Percentiles rank a stretch among this genome's conserved stretches.
Conservation (phyloP, 2,113 vertebrate species). For the Butastur rufipennis region DNA sequence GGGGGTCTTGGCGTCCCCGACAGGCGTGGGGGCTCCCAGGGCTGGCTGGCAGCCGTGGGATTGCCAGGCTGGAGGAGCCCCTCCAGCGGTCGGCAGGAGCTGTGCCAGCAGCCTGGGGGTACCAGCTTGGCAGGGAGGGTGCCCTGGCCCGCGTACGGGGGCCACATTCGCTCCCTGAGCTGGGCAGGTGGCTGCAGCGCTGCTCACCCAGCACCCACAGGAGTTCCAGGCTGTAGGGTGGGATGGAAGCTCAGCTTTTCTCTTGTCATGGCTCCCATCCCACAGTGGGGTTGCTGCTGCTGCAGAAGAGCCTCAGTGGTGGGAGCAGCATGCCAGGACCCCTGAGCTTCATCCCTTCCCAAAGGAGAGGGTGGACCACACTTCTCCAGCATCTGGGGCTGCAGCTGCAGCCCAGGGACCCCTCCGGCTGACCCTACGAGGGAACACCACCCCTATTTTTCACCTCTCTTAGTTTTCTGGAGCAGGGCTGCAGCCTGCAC, state of each 20-base stretch:
- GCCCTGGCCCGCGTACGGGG: rapidly evolving
- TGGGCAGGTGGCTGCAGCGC: not conserved
- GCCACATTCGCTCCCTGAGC: too few species aligned
- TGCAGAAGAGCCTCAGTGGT: not conserved
- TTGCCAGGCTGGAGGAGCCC: not conserved
- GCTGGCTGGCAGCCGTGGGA: not conserved
- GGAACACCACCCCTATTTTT: not conserved
- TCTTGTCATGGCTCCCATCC: not conserved
- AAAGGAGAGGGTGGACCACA: not conserved
- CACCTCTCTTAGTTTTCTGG: not conserved
- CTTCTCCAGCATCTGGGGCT: not conserved
- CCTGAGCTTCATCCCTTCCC: not conserved
- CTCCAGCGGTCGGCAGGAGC: not conserved
- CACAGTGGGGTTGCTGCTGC: not conserved
- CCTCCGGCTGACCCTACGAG: not conserved
- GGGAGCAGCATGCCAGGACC: not conserved
- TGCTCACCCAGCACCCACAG: not conserved
- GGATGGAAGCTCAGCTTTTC: not conserved
- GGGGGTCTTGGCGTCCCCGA: not conserved
- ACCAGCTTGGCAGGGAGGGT: not conserved
- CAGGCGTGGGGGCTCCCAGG: not conserved
- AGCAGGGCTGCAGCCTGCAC: not conserved
- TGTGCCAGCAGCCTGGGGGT: not conserved
- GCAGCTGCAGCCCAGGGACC: not conserved
- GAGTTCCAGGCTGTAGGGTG: not conserved